Evolutionary conservation across 2,797 vertebrate species (phyloP), one percentile per base, ranked within the genome.

Genomic region (Cryptoprocta ferox): DNA sequence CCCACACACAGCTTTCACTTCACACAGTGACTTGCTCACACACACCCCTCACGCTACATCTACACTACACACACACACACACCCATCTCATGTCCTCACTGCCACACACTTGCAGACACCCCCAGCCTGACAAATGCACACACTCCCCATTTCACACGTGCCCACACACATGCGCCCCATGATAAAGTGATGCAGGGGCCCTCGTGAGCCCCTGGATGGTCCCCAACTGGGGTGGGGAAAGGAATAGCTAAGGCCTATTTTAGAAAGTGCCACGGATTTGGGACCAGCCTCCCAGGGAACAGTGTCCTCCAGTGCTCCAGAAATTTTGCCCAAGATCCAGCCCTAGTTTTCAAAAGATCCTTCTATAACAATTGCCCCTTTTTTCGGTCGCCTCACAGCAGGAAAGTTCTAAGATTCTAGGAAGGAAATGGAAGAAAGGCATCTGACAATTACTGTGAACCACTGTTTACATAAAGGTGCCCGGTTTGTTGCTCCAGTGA

Each of bases 101-200:
- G 6, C 65, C 5, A 0, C 73, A 59, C 13, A 5, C n/a, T 63
- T 53, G 4, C 28, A 56, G 12, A 35, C 14, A 18, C 61, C 56
- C 21, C 56, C 8, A 24, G 56, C 56, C 59, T 48, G 61, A 75
- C 8, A 48, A 3, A 24, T 39, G 16, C 4, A 30, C 50, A 56
- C 16, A 9, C 56, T 4, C 12, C 0, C 66, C 4, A 4, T 61
- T 3, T 63, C 24, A 28, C 48, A 0, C 16, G 1, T 65, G 70
- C 2, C 1, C 7, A 10, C 30, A 4, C 4, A 19, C 42, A 28
- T 2, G 6, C 39, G 0, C 12, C 24, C 48, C 3, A 0, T 24
- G n/a, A 13, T 7, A 7, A 35, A 39, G 28, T 2, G 48, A 39
- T 30, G 16, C 28, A 13, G 18, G 66, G 61, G n/a, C 86, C 5